Percentiles rank a stretch among this genome's conserved stretches.
These are phyloP conservation scores for Solenodon paradoxus DNA, from an alignment of 2,113 vertebrate genomes.

Conservation along the genomic window DNA sequence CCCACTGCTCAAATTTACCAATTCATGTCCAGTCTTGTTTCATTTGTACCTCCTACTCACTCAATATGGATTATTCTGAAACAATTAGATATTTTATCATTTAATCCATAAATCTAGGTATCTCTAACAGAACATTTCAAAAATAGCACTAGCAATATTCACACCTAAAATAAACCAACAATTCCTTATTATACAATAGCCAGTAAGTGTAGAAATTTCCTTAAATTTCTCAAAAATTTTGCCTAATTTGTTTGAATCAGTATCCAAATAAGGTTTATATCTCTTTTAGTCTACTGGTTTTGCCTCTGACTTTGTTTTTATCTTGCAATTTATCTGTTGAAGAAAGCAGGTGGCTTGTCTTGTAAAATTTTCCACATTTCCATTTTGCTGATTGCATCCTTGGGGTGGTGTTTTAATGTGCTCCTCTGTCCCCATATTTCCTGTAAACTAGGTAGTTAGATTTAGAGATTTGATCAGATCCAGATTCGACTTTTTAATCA, in stretches of 20 bases:
- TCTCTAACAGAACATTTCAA: constrained; percentile 32
- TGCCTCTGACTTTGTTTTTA: constrained; percentile 28
- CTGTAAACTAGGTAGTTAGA: constrained; percentile 19
- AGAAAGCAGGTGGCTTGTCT: constrained; percentile 1
- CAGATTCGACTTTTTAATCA: constrained; percentile 43
- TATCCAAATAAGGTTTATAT: constrained; percentile 38
- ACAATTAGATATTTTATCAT: constrained; percentile 12
- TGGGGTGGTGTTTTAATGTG: constrained; percentile 20
- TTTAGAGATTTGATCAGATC: constrained; percentile 28
- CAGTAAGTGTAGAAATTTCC: not conserved
- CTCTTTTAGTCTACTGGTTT: constrained; percentile 13
- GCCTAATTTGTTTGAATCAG: not conserved
- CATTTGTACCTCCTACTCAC: not conserved
- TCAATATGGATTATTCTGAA: constrained; percentile 34
- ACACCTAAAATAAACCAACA: constrained; percentile 11
- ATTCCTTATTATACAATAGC: constrained; percentile 29
- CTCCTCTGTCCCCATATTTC: not conserved
- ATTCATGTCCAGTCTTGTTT: constrained; percentile 19
- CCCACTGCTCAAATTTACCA: constrained; percentile 27
- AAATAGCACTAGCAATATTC: constrained; percentile 26
- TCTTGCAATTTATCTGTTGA: constrained; percentile 54
- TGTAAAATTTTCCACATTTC: constrained; percentile 25
- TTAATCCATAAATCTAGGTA: constrained; percentile 35
- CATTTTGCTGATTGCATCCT: constrained; percentile 46
- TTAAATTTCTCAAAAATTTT: constrained; percentile 37